Evolutionary conservation across 2,797 vertebrate species (phyloP), one percentile per base, ranked within the genome.

Genomic region (Cygnus olor): DNA sequence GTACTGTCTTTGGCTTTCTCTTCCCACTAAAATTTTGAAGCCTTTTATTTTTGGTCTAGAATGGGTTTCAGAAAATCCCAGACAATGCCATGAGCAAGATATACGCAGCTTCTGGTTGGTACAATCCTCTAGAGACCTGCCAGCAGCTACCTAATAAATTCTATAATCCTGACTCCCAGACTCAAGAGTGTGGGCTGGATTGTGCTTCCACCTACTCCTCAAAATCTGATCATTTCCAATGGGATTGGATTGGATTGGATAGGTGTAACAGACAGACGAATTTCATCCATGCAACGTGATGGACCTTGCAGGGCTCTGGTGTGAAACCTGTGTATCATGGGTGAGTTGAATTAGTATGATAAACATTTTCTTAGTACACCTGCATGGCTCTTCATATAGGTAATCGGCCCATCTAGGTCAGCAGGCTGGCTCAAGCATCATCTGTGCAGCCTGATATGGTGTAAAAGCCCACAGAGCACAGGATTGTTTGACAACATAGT

Each of bases 111-210:
- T 79, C 44, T 64, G 10, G 58, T 93, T 53, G 56, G 28, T 56
- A 40, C 42, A 51, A 80, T 63, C 66, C 74, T 91, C 93, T 84
- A 56, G 85, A 91, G 94, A 49, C 76, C 72, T 77, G 21, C 73
- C 80, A 44, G 87, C 32, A 89, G 53, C 25, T 30, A 42, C 60
- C 56, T 93, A 58, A 32, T 81, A 63, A 93, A 70, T 86, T 45
- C 70, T 66, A 3, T 73, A 94, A 81, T 94, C 64, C 56, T 73
- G 4, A 88, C 77, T 91, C 18, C 51, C 56, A 56, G 70, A 13
- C 54, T 73, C 73, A 60, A 77, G 47, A 78, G 27, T 5, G 11
- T 34, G 63, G 34, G 15, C 24, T 89, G 1, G 49, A 28, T 54
- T 78, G 65, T 54, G 51, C 78, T 93, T 72, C 51, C 34, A 58